Evolutionary conservation across 2,888 invertebrate species (phyloP).

Genomic region (Spisula solida): DNA sequence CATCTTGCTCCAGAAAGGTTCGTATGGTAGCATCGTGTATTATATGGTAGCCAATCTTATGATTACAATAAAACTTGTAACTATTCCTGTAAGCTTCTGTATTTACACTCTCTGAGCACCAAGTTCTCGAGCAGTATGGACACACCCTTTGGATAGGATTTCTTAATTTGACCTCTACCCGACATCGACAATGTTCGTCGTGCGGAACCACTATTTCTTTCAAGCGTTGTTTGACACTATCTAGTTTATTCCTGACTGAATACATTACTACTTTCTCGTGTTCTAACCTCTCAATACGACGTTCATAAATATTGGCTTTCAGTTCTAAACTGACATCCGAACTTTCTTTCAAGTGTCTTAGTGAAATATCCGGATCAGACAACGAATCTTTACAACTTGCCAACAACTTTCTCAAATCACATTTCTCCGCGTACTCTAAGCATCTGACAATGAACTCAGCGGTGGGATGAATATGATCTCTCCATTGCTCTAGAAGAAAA

Average conservation of each 20-base stretch:
- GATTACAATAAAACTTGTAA: conserved; percentile 75
- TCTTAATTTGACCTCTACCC: conserved; percentile 73
- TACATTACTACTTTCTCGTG: conserved; percentile 57
- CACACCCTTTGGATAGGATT: conserved; percentile 70
- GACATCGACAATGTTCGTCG: conserved; percentile 74
- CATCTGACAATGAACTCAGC: conserved; percentile 67
- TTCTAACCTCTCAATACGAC: conserved; percentile 65
- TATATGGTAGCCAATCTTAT: conserved; percentile 73
- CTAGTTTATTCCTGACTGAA: conserved; percentile 61
- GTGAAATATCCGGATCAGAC: conserved; percentile 50
- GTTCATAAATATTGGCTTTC: conserved; percentile 67
- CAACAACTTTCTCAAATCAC: conserved; percentile 53
- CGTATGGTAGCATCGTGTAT: conserved; percentile 71
- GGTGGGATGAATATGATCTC: conserved; percentile 45
- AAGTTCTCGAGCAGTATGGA: conserved; percentile 70
- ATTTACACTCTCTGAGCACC: conserved; percentile 74
- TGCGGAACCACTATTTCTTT: conserved; percentile 72
- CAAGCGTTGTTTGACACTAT: conserved; percentile 67
- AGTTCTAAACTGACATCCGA: conserved; percentile 57
- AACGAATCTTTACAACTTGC: conserved; percentile 43
- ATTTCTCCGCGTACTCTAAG: conserved; percentile 62
- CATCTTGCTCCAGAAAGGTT: conserved; percentile 64
- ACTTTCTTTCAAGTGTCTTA: conserved; percentile 57
- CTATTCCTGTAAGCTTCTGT: conserved; percentile 75
- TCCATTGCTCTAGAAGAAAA: conserved; percentile 57